phyloP scores from a whole-genome alignment of 1,140 invertebrate species.

The Cylas formicarius region DNA sequence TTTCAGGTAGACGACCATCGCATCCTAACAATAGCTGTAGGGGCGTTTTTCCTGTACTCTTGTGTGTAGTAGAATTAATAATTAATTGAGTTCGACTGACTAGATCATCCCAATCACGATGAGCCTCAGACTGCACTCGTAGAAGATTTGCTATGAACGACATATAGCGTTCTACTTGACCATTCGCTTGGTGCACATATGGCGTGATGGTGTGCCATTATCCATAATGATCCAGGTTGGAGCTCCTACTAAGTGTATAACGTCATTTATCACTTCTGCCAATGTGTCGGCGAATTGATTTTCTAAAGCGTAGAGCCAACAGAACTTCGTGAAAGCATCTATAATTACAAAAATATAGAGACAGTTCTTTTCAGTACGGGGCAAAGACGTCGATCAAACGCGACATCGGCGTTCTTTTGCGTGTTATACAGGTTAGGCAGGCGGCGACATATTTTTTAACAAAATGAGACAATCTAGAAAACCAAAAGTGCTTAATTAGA shows the following conservation, averaged over 20 bases:
- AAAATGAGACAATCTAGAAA: constrained; percentile 1
- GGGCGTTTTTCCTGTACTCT: constrained; percentile 4
- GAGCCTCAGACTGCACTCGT: constrained; percentile 1
- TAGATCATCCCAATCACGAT: no score
- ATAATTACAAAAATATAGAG: no score
- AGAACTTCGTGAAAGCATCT: no score
- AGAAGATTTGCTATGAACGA: constrained; percentile 4
- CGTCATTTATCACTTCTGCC: no score
- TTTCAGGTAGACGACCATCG: neutral
- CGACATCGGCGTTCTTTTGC: neutral
- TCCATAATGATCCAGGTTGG: constrained; percentile 3
- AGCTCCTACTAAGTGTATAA: neutral
- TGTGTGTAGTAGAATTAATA: no score
- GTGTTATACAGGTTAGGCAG: constrained; percentile 2
- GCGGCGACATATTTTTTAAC: constrained; percentile 4
- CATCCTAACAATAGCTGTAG: constrained; percentile 6
- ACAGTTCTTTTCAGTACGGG: no score
- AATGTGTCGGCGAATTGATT: no score
- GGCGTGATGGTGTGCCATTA: constrained; percentile 5
- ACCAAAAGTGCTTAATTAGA: constrained; percentile 3
- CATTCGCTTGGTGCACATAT: constrained; percentile 5
- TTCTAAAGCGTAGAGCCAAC: no score
- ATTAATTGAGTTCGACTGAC: no score
- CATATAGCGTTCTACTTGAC: constrained; percentile 4
- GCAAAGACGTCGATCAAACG: no score